Evolutionary conservation across 92 coral and sea anemone genomes (phyloP), one percentile per base, ranked within the genome.

Genomic region (Epizoanthus scotinus): DNA sequence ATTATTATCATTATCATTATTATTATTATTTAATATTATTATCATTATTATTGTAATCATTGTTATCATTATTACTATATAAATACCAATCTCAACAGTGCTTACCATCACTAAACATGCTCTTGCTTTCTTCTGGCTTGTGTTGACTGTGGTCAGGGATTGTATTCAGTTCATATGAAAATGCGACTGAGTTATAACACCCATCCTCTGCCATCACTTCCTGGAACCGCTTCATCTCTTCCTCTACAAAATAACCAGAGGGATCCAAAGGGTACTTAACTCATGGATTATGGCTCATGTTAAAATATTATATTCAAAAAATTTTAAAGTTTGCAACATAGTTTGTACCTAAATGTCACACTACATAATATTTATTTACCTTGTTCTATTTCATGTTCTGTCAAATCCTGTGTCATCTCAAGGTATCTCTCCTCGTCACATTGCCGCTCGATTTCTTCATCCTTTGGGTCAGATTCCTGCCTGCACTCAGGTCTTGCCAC

Each of bases 401-500:
- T 71, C 82, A 86, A 26, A 63, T 91, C 89, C 55, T 71, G 84
- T 36, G 85, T 66, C 67, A 96, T 82, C 66, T 91, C 99, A 63
- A 89, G 71, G 78, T 96, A 96, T 56, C 99, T 89, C 82, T 96
- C 99, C 77, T 96, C 86, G 63, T 96, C 98, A 82, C 98, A 93
- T 66, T 60, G 78, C 66, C 91, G 87, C 73, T 96, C 98, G 18
- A 89, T 52, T 58, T 85, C 97, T 42, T 80, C 88, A 34, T 96
- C 99, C 24, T 87, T 82, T 6, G 89, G 81, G 58, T 98, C 63
- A 9, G 88, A 83, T 56, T 74, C 67, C 21, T 70, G 19, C 3
- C 73, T 71, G 63, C 44, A 27, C 9, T 56, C 85, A 26, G 89
- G 78, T 72, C 79, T 86, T 44, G 80, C 63, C 21, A 82, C 82